Evolutionary conservation across 2,888 invertebrate genomes (phyloP), one percentile per base, ranked within the genome.

Genomic region (Siphlonurus alternatus): DNA sequence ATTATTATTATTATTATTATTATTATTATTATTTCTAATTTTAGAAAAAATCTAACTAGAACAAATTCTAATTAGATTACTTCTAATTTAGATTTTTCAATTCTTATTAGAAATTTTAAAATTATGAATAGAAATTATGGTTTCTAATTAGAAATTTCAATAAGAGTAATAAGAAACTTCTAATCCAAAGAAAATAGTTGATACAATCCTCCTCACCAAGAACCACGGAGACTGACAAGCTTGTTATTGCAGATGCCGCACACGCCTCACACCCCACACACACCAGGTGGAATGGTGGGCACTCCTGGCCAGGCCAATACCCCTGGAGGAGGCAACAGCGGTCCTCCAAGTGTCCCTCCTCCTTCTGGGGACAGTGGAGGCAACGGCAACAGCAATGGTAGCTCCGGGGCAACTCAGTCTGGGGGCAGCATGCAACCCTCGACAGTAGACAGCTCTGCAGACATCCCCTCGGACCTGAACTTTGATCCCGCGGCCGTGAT

Each of bases 401-500:
- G 70, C 69, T 73, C 71, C 70, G 73, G 70, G 70, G 72, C 70
- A 68, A 73, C 68, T 75, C 76, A 70, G 74, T 75, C 63, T 76
- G 77, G 38, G 73, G 74, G 62, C 76, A 73, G 69, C 74, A 72
- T 65, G 74, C 72, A 71, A 73, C 73, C 65, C 75, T 74, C 67
- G 74, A 73, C 69, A 74, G 69, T 63, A 70, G 67, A 83, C 65
- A 83, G 88, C 22, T 63, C 64, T 70, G 85, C 87, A 69, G 89
- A 89, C 77, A 84, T 91, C 72, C 90, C 90, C 67, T 89, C 89
- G 63, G 93, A 93, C 77, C 82, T 93, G 73, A 91, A 91, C 77
- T 94, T 95, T 74, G 94, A 94, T 78, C 93, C 94, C 53, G 88
- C 93, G 69, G 89, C 92, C 68, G 91, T 93, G 70, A 93, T 94